phyloP scores from a whole-genome alignment of 2,888 invertebrate species.

The Dryobota labecula region DNA sequence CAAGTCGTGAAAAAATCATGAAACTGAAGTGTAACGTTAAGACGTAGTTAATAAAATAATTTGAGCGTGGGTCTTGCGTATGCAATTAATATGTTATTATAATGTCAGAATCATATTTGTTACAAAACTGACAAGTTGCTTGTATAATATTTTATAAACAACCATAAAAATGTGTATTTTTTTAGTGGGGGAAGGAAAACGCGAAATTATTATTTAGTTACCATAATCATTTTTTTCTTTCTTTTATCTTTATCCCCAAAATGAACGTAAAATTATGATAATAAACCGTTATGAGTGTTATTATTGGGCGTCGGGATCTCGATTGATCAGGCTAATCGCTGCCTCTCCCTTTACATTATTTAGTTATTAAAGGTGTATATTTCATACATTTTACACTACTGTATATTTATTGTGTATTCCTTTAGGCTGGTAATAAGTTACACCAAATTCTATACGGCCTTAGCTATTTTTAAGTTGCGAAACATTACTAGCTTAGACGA shows the following conservation, averaged over 20 bases:
- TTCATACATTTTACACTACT: conserved; percentile 29
- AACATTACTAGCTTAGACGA: conserved; percentile 37
- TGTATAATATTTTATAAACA: conserved; percentile 28
- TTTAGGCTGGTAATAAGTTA: conserved; percentile 19
- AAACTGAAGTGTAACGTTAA: conserved; percentile 32
- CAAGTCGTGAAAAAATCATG: conserved; percentile 24
- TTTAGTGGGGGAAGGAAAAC: conserved; percentile 44
- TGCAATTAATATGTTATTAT: conserved; percentile 28
- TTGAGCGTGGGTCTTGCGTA: conserved; percentile 53
- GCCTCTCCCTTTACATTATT: conserved; percentile 46
- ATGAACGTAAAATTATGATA: not conserved
- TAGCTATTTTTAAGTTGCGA: conserved; percentile 25
- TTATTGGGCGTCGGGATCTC: not conserved
- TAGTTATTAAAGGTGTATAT: conserved; percentile 51
- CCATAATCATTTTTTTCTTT: conserved; percentile 21
- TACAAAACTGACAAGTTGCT: conserved; percentile 45
- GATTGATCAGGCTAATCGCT: conserved; percentile 19
- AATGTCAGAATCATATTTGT: conserved; percentile 55
- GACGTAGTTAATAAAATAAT: conserved; percentile 35
- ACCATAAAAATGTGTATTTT: conserved; percentile 21
- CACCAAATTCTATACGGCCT: conserved; percentile 26
- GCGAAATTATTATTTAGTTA: conserved; percentile 32
- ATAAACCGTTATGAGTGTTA: not conserved
- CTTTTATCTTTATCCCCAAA: not conserved
- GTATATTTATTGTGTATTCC: conserved; percentile 37